Evolutionary conservation across 30 jellyfish, hydroid and myxozoan genomes (phyloP).

Genomic region (Turritopsis rubra): DNA sequence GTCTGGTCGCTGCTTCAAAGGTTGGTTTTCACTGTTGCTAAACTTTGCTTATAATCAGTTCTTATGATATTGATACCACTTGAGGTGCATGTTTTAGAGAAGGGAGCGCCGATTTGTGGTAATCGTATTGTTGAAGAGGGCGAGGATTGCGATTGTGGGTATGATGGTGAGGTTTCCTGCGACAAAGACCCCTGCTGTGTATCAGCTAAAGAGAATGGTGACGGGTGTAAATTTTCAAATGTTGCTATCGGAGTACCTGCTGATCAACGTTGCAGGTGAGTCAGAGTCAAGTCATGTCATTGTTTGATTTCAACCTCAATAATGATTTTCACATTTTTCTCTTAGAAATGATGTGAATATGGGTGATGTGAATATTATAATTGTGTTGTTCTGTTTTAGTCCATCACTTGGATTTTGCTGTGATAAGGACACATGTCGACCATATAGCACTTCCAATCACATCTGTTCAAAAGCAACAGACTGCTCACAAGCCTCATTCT

Average conservation of each 20-base stretch:
- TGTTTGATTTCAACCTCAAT: neutral
- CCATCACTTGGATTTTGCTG: slow-evolving; percentile 69
- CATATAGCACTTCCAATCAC: neutral
- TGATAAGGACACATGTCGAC: slow-evolving; percentile 39
- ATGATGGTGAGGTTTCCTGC: slow-evolving; percentile 52
- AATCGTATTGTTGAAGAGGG: slow-evolving; percentile 71
- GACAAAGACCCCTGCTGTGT: slow-evolving; percentile 58
- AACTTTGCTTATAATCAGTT: neutral
- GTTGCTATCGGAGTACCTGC: slow-evolving; percentile 27
- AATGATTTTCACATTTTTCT: too few relatives aligned
- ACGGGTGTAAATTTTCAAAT: slow-evolving; percentile 32
- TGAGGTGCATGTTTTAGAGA: slow-evolving; percentile 21
- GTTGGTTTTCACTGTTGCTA: neutral
- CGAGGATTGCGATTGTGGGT: slow-evolving; percentile 95
- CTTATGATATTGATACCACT: neutral
- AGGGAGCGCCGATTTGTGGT: slow-evolving; percentile 87
- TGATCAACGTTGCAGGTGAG: slow-evolving; percentile 37
- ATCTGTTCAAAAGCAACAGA: slow-evolving; percentile 52
- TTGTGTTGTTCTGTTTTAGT: slow-evolving; percentile 25
- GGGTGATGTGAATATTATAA: neutral
- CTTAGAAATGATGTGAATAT: neutral
- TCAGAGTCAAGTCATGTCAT: neutral
- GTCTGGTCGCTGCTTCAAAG: slow-evolving; percentile 61
- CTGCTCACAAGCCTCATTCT: slow-evolving; percentile 39
- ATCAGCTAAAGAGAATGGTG: slow-evolving; percentile 25